Percentiles rank a stretch among this genome's conserved stretches.
phyloP scores from a whole-genome alignment of 2,113 vertebrate genomes.

The Trogon surrucura region DNA sequence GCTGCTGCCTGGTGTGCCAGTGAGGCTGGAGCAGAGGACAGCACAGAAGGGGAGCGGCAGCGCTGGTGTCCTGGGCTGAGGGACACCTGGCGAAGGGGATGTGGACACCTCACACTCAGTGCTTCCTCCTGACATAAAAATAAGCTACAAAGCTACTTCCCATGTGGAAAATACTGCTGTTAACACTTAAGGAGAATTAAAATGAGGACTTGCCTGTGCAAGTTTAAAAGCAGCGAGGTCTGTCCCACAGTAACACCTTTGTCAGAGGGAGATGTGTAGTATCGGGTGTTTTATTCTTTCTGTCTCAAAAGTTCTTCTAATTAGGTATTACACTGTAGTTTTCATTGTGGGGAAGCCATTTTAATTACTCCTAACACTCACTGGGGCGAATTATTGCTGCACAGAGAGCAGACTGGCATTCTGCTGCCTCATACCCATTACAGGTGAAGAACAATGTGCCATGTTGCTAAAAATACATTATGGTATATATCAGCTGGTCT shows the following conservation, averaged over 20 bases:
- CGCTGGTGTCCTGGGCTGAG: slow-evolving; percentile 30
- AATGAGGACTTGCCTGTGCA: background rate
- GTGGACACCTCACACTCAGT: background rate
- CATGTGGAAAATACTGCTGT: background rate
- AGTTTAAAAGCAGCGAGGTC: background rate
- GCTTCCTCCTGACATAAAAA: background rate
- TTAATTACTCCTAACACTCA: background rate
- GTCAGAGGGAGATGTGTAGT: background rate
- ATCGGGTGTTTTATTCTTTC: background rate
- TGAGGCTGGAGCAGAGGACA: background rate
- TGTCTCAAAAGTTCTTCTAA: background rate
- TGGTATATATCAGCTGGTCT: background rate
- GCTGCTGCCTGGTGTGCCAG: background rate
- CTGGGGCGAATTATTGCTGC: background rate
- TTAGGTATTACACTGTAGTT: background rate
- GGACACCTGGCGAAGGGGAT: background rate
- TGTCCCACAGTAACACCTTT: background rate
- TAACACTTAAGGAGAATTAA: background rate
- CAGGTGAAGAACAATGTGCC: background rate
- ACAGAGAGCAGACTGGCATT: background rate
- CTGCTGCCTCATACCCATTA: background rate
- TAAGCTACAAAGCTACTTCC: background rate
- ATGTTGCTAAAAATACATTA: background rate
- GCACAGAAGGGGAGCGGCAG: slow-evolving; percentile 5
- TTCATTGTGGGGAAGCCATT: background rate